Percentiles rank a stretch among this genome's conserved stretches.
phyloP scores from a whole-genome alignment of 2,888 invertebrate genomes.

The Auanema freiburgensis region DNA sequence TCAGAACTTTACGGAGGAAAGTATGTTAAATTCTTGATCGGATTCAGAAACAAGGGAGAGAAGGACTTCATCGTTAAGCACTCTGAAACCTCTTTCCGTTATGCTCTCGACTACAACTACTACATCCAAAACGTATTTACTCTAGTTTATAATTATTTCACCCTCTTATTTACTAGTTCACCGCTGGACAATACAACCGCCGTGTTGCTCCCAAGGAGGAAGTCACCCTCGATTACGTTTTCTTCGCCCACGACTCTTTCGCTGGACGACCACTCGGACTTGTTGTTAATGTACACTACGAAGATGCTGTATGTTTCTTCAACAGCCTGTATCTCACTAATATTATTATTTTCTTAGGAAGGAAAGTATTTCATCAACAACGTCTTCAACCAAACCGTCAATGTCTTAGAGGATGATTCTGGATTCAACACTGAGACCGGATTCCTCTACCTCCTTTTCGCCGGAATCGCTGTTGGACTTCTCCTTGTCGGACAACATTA shows the following conservation, averaged over 20 bases:
- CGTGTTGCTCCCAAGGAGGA: conserved; percentile 87
- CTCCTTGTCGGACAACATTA: conserved; percentile 71
- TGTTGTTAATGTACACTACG: conserved; percentile 72
- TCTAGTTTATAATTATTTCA: neutral
- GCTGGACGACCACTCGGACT: conserved; percentile 94
- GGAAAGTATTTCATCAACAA: conserved; percentile 79
- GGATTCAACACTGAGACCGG: conserved; percentile 97
- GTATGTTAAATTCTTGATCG: conserved; percentile 90
- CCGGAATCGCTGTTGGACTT: conserved; percentile 83
- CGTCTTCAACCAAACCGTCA: conserved; percentile 95
- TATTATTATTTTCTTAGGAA: conserved; percentile 66
- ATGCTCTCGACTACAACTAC: conserved; percentile 96
- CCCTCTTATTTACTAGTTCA: conserved; percentile 72
- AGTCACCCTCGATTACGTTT: conserved; percentile 90
- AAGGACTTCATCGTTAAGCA: conserved; percentile 88
- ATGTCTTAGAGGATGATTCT: conserved; percentile 91
- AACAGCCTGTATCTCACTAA: neutral
- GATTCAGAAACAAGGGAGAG: conserved; percentile 90
- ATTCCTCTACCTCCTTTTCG: conserved; percentile 93
- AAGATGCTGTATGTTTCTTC: conserved; percentile 49
- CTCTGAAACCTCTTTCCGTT: conserved; percentile 95
- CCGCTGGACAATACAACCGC: conserved; percentile 82
- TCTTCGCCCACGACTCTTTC: conserved; percentile 92
- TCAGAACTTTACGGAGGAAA: conserved; percentile 86
- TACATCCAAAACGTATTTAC: conserved; percentile 83